phyloP scores from a whole-genome alignment of 2,113 vertebrate genomes.

The Terrapene triunguis region DNA sequence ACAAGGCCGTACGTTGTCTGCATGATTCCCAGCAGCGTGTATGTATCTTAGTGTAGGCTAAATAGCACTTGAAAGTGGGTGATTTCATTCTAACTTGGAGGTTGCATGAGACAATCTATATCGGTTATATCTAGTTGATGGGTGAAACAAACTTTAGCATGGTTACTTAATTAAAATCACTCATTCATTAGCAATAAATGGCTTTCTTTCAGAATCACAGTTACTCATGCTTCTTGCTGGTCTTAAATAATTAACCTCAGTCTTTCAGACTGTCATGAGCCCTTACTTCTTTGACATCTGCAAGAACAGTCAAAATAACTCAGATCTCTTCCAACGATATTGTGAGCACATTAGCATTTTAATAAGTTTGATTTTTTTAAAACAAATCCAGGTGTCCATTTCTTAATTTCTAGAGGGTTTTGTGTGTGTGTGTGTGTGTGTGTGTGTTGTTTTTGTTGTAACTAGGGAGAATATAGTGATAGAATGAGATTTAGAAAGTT shows the following conservation, averaged over 20 bases:
- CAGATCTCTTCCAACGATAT: neutral
- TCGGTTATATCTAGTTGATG: neutral
- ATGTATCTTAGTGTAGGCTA: neutral
- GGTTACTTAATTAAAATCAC: neutral
- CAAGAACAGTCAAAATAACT: neutral
- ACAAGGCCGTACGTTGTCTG: neutral
- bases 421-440: neutral
- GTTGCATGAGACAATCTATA: neutral
- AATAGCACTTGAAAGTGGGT: neutral
- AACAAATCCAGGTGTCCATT: neutral
- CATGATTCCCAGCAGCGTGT: neutral
- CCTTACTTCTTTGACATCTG: neutral
- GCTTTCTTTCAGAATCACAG: neutral
- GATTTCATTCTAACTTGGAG: neutral
- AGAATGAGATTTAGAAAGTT: neutral
- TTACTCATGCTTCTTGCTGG: neutral
- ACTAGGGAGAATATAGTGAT: neutral
- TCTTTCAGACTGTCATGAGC: neutral
- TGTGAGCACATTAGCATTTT: neutral
- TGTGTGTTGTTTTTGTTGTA: neutral
- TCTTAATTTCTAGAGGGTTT: neutral
- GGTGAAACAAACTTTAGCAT: neutral
- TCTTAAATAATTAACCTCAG: neutral
- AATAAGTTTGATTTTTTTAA: neutral
- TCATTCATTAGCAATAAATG: neutral